Base-by-base conservation (phyloP, 2,113 vertebrate species). In the Ifrita kowaldi region DNA sequence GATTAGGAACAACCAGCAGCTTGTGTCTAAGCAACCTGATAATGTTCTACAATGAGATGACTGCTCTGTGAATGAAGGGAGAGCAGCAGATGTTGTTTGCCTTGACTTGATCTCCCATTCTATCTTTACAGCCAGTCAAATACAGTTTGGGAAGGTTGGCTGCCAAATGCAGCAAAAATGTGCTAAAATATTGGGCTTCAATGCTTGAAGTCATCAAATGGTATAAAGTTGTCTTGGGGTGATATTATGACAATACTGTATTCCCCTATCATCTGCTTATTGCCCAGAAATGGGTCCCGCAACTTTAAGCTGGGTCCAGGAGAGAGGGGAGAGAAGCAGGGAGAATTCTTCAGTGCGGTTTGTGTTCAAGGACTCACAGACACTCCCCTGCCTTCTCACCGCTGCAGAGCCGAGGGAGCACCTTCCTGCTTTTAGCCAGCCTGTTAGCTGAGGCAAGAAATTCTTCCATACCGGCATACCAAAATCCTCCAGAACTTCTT, bases 391-490 rank as follows among this genome's bases (percentile, higher is more conserved):
- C 1, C 3, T 30, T 53, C 16, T 53, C 52, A 53, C 16, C 6
- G 10, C 52, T 18, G 52, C 52, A 30, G 52, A 53, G 27, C 52
- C 2, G 1, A 53, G 52, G 27, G 52, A 30, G 52, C 52, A 30
- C 52, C 52, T 53, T 18, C 52, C 52, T 53, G 52, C 52, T 53
- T 52, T 30, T 53, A 30, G 27, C 50, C 26, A 28, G 16, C 52
- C 52, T 30, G 16, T 18, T 10, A 17, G 16, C 27, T 52, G 50
- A 53, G 27, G 28, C 16, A 30, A 18, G 27, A 11, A 11, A 30
- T 53, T 53, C 16, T 53, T 10, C 27, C 52, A 18, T 30, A 53
- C 1, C 1, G 1, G 16, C 52, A 17, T 2, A 18, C 50, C 2
- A 4, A 53, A 53, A 30, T 30, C 28, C 52, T 53, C 28, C 6